A percentile compares a stretch with the other conserved stretches of the same genome.
Evolutionary conservation across 2,113 vertebrate species (phyloP).

Genomic region (Mustela lutreola): DNA sequence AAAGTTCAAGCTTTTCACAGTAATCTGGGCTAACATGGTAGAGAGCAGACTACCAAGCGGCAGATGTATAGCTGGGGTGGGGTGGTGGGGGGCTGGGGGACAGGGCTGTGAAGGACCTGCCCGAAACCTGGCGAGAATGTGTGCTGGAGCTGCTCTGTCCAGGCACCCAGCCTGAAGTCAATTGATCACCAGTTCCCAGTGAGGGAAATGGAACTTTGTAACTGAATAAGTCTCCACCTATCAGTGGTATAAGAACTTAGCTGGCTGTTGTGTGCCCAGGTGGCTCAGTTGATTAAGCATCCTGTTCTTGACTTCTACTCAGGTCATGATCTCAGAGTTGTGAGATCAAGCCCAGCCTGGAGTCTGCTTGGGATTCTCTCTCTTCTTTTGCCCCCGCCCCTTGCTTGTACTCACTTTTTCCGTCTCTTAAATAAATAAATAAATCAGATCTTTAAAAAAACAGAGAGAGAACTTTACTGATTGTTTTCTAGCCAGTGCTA

Average conservation of each 20-base stretch:
- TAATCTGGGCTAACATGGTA: not conserved
- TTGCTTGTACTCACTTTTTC: too few relatives aligned
- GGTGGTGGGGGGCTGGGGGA: too few relatives aligned
- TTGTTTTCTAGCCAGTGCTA: not conserved
- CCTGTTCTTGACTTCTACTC: not conserved
- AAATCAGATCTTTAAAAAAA: not conserved
- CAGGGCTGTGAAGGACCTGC: too few relatives aligned
- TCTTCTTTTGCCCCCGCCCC: too few relatives aligned
- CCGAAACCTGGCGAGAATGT: not conserved
- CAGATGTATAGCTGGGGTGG: not conserved
- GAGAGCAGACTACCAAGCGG: not conserved
- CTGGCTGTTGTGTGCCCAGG: not conserved
- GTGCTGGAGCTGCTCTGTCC: not conserved
- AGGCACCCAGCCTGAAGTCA: not conserved
- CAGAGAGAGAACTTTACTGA: not conserved
- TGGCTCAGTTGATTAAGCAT: not conserved
- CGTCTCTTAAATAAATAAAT: too few relatives aligned
- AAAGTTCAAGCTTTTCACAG: constrained; percentile 1
- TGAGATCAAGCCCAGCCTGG: too few relatives aligned
- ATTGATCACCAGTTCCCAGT: not conserved
- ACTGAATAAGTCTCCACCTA: not conserved
- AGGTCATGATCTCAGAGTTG: not conserved
- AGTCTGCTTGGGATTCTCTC: too few relatives aligned
- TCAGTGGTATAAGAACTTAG: not conserved
- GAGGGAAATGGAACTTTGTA: not conserved